phyloP scores from a whole-genome alignment of 2,797 vertebrate genomes.

The Acestrorhynchus altus region DNA sequence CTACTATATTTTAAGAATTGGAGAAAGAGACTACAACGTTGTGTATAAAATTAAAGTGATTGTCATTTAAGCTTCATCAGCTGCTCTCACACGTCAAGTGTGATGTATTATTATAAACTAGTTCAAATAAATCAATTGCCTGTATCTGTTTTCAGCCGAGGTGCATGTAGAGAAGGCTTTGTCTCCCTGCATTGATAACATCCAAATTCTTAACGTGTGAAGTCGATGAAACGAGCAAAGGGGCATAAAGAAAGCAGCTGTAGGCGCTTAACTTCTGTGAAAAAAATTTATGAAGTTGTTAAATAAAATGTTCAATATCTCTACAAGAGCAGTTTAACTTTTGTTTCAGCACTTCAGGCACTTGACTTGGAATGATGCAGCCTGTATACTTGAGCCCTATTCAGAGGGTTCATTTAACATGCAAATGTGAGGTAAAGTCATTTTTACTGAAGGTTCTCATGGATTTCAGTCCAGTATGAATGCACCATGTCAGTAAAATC shows the following conservation, averaged over 20 bases:
- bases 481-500: no score
- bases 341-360: constrained; percentile 2
- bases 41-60: constrained; percentile 86
- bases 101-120: constrained; percentile 70
- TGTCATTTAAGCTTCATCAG: constrained; percentile 86
- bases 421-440: no score
- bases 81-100: constrained; percentile 89
- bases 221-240: constrained; percentile 33
- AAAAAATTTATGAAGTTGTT: constrained; percentile 86
- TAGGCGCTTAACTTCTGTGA: constrained; percentile 76
- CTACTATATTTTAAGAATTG: constrained; percentile 87
- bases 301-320: constrained; percentile 77
- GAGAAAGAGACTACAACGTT: constrained; percentile 76
- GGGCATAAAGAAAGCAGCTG: constrained; percentile 53
- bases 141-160: constrained; percentile 87
- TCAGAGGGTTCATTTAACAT: no score
- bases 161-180: constrained; percentile 89
- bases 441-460: no score
- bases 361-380: no score
- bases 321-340: not conserved
- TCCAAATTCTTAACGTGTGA: constrained; percentile 38
- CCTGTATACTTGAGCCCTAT: no score
- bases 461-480: no score
- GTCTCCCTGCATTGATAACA: constrained; percentile 80
- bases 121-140: constrained; percentile 83